Base-by-base conservation (phyloP, 2,113 vertebrate genomes). In the Prochilodus magdalenae region DNA sequence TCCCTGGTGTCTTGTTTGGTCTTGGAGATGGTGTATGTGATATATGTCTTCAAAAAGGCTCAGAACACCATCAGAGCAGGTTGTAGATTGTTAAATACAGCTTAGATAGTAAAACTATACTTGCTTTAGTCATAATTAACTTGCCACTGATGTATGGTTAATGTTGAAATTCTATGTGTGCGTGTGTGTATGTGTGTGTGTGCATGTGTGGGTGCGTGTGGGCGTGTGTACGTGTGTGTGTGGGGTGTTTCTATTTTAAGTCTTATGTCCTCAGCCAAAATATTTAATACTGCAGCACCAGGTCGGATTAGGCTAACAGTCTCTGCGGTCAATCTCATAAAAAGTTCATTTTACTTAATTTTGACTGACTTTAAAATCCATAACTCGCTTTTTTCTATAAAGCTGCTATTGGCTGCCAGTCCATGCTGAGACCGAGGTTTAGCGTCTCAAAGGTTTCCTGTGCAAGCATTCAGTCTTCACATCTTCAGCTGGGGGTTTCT, bases 1-100 rank as follows among this genome's bases (percentile, higher is more conserved):
- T 36, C 36, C 62, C 57, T 5, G 22, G 75, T 82, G 62, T 77
- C 79, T 59, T 67, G 67, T 73, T 53, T 81, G 49, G 49, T 69
- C 36, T 85, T 78, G 75, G 27, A 49, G 57, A 55, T 80, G 29
- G 27, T 29, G 36, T 59, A 27, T 30, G 26, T 80, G 18, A 13
- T 11, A 13, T 57, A 57, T 70, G 33, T 33, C 77, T 79, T 79
- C 40, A n/a, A 47, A 47, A 59, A 71, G 69, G 24, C 24, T 70
- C 11, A 65, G 75, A 79, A 79, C 4, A 14, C 77, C 30, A 15
- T 71, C 66, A 71, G 51, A 44, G 77, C 77, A 70, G 66, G 53
- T 70, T 47, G 26, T 72, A 62, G 55, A 72, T 71, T 44, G 62
- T 22, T 55, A 47, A 71, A 59, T 80, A 57, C 70, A 80, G 67